Evolutionary conservation across 1,140 invertebrate species (phyloP).

Genomic region (Proales similis): DNA sequence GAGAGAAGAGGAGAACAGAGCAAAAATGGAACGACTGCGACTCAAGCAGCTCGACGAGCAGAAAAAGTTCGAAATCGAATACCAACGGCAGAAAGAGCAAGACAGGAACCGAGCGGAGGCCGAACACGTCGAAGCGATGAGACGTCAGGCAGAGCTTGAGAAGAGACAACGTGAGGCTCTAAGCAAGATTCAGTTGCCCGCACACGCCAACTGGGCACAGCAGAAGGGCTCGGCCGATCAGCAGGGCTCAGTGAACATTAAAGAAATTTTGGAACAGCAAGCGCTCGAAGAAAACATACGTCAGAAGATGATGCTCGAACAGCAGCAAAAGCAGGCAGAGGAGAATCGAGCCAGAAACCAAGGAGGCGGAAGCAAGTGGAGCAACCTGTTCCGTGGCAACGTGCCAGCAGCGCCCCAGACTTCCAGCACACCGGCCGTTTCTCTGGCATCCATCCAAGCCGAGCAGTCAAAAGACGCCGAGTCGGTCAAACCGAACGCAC

Average conservation of each 20-base stretch:
- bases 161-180: slow-evolving; percentile 21
- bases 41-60: too few relatives aligned
- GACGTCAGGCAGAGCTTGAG: slow-evolving; percentile 20
- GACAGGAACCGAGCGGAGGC: slow-evolving; percentile 7
- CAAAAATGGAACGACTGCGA: too few relatives aligned
- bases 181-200: slow-evolving; percentile 11
- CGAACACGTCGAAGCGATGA: slow-evolving; percentile 5
- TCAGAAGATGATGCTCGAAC: slow-evolving; percentile 27
- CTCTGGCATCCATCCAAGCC: slow-evolving; percentile 12
- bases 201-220: slow-evolving; percentile 33
- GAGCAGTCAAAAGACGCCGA: slow-evolving; percentile 9
- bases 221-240: neutral
- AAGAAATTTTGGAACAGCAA: slow-evolving; percentile 25
- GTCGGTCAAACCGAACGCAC: neutral
- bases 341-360: neutral
- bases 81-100: slow-evolving; percentile 12
- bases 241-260: slow-evolving; percentile 1
- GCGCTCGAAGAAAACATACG: too few relatives aligned
- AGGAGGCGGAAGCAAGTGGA: slow-evolving; percentile 9
- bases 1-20: slow-evolving; percentile 21
- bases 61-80: too few relatives aligned
- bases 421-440: neutral
- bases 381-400: slow-evolving; percentile 13
- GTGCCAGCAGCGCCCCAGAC: slow-evolving; percentile 6
- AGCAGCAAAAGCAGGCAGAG: slow-evolving; percentile 21